Evolutionary conservation across 2,113 vertebrate species (phyloP), one percentile per base, ranked within the genome.

Genomic region (Petrocephalus zakoni): DNA sequence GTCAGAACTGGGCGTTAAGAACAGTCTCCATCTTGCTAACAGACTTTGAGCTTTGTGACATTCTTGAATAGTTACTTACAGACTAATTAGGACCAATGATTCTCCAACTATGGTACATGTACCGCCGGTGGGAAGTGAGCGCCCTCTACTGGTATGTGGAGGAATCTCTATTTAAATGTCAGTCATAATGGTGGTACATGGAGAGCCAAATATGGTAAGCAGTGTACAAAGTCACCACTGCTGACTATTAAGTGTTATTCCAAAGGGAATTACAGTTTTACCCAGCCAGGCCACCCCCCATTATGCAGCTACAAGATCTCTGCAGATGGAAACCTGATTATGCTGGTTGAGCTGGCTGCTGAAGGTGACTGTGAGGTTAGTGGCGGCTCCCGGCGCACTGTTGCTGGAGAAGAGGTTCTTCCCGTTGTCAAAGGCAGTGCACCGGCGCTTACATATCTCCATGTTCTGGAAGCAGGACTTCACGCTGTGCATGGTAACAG

Each of bases 401-500:
- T 95, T 97, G 82, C 95, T 96, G 0, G 96, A 96, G 88, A 99
- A 99, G 3, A 98, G 95, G 89, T 97, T 98, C 93, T 99, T 99
- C 87, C 97, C 97, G 51, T 97, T 97, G 88, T 99, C 98, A 64
- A 99, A 99, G 93, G 97, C 96, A 88, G 97, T 97, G 92, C 96
- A 97, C 91, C 98, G 96, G 87, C 98, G 94, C 93, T 99, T 99
- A 94, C 98, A 99, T 91, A 99, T 99, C 92, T 99, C 98, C 98
- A 99, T 99, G 86, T 99, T 99, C 91, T 99, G 98, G 92, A 99
- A 99, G 93, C 98, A 99, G 81, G 98, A 99, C 93, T 99, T 99
- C 90, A 99, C 97, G 87, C 98, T 99, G 92, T 34, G 93, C 47
- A 94, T 75, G 88, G 52, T 92, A 15, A 4, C 8, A 90, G 47